Conservation (phyloP, 2,113 vertebrate species). For the Murina feae region DNA sequence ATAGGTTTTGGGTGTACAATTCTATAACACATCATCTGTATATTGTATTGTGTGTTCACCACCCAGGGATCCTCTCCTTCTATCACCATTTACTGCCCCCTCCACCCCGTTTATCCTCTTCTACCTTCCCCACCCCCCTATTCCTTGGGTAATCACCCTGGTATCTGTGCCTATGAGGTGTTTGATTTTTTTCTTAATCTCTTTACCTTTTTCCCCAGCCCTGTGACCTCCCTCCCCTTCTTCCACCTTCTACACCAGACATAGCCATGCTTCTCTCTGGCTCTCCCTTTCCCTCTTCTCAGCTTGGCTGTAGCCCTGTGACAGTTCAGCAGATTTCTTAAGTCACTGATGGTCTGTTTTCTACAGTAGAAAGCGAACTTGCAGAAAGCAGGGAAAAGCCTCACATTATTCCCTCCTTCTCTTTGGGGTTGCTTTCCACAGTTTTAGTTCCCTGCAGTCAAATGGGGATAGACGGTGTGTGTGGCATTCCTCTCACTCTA, state of each 20-base stretch:
- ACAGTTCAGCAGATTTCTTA: neutral
- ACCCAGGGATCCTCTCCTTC: neutral
- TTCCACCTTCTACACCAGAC: neutral
- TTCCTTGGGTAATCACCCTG: neutral
- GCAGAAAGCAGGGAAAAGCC: neutral
- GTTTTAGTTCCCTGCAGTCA: too few species aligned
- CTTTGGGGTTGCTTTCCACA: neutral
- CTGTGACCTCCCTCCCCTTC: neutral
- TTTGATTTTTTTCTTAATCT: neutral
- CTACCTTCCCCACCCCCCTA: neutral
- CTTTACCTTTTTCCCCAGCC: neutral
- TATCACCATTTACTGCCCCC: neutral
- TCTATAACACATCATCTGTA: neutral
- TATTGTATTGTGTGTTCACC: neutral
- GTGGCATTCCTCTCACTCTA: neutral
- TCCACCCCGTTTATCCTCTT: neutral
- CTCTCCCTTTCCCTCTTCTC: neutral
- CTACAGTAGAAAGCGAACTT: neutral
- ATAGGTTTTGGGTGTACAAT: neutral
- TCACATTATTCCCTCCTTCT: neutral
- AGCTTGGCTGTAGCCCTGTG: neutral
- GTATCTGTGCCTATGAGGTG: neutral
- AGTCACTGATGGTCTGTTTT: neutral
- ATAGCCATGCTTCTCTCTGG: neutral
- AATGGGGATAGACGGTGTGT: accelerated